Conservation (phyloP, 2,888 invertebrate species). For the Hyalella azteca region DNA sequence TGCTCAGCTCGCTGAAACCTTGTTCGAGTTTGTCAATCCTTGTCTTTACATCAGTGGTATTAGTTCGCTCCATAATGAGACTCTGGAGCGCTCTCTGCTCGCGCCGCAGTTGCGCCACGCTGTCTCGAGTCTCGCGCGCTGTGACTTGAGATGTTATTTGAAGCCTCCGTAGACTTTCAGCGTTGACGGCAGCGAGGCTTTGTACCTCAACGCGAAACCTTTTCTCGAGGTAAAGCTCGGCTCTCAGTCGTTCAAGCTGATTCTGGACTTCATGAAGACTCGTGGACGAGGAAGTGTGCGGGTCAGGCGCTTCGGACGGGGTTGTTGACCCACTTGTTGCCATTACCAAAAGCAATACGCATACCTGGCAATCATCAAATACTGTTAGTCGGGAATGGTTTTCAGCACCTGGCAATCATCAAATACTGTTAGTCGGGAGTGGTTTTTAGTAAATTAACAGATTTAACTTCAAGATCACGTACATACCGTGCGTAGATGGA, state of each 20-base stretch:
- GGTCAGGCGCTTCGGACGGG: background rate
- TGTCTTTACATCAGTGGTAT: background rate
- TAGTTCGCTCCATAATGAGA: background rate
- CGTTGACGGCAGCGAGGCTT: background rate
- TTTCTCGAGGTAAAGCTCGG: conserved; percentile 24
- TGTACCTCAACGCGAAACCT: conserved; percentile 16
- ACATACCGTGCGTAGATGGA: no score
- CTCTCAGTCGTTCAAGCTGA: background rate
- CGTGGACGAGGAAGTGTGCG: background rate
- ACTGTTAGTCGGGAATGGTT: no score
- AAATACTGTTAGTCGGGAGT: no score
- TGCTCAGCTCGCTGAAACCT: background rate
- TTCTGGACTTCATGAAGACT: background rate
- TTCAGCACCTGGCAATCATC: no score
- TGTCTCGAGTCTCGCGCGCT: background rate
- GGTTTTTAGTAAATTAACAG: no score
- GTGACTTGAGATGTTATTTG: background rate
- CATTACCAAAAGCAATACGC: background rate
- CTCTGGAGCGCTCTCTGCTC: background rate
- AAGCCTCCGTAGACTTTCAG: background rate
- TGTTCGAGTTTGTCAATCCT: background rate
- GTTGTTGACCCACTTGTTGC: background rate
- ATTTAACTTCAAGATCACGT: no score
- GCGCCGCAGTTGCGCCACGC: background rate
- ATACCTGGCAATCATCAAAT: no score